A percentile compares a stretch with the other conserved stretches of the same genome.
phyloP scores from a whole-genome alignment of 2,888 invertebrate genomes.

The Drosophila rubida region DNA sequence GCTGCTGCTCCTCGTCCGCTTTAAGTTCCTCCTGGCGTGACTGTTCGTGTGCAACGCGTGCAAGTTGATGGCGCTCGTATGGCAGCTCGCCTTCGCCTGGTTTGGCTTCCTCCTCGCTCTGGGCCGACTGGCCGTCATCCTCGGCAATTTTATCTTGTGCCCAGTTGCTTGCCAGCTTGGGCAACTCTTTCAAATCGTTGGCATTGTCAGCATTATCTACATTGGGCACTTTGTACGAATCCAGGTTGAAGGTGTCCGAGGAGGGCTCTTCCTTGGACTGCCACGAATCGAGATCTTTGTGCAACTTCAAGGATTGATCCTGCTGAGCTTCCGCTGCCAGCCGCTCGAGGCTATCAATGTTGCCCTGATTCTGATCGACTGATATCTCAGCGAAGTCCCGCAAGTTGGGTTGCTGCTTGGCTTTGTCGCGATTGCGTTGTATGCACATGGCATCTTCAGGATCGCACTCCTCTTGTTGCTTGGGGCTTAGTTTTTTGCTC shows the following conservation, averaged over 20 bases:
- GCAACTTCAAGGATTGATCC: conserved; percentile 15
- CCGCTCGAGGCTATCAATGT: conserved; percentile 29
- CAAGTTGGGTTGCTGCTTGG: conserved; percentile 2
- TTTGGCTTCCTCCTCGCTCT: conserved; percentile 3
- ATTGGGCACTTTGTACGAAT: conserved; percentile 30
- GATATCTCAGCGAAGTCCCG: conserved; percentile 19
- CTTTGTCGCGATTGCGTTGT: conserved; percentile 28
- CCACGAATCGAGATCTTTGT: conserved; percentile 32
- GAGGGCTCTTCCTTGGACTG: conserved; percentile 7
- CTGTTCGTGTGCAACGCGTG: conserved; percentile 11
- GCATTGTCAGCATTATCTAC: not conserved
- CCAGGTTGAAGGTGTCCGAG: conserved; percentile 23
- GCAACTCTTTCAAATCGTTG: conserved; percentile 19
- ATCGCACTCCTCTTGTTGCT: conserved; percentile 42
- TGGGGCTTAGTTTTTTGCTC: conserved; percentile 7
- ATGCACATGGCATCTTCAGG: conserved; percentile 53
- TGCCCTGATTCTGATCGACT: not conserved
- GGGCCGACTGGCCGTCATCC: conserved; percentile 9
- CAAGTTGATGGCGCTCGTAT: conserved; percentile 27
- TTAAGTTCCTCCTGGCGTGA: conserved; percentile 5
- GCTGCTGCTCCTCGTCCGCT: conserved; percentile 3
- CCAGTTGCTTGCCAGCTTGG: conserved; percentile 16
- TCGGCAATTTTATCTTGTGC: conserved; percentile 1
- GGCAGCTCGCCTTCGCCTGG: not conserved
- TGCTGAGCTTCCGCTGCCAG: conserved; percentile 24